Percentiles rank a stretch among this genome's conserved stretches.
phyloP scores from a whole-genome alignment of 2,113 vertebrate genomes.

The Sus scrofa region T2T-Sscrofa CM000818.6:121346501-121347000 shows the following conservation, averaged over 20 bases:
- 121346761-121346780: not conserved
- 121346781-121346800: not conserved
- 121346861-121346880: not conserved
- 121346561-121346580: not conserved
- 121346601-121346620: not conserved
- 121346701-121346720: not conserved
- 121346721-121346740: not conserved
- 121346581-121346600: not conserved
- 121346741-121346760: too few relatives aligned
- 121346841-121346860: not conserved
- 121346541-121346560: constrained; percentile 39
- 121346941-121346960: constrained; percentile 45
- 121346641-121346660: not conserved
- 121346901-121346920: constrained; percentile 21
- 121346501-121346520: not conserved
- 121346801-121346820: constrained; percentile 42
- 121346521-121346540: constrained; percentile 38
- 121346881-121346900: not conserved
- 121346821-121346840: rapidly evolving
- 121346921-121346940: not conserved
- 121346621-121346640: not conserved
- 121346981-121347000: not conserved
- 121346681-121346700: not conserved
- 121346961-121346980: not conserved
- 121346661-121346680: not conserved